Base-by-base conservation (phyloP, 2,888 invertebrate genomes). In the Rapana venosa region DNA sequence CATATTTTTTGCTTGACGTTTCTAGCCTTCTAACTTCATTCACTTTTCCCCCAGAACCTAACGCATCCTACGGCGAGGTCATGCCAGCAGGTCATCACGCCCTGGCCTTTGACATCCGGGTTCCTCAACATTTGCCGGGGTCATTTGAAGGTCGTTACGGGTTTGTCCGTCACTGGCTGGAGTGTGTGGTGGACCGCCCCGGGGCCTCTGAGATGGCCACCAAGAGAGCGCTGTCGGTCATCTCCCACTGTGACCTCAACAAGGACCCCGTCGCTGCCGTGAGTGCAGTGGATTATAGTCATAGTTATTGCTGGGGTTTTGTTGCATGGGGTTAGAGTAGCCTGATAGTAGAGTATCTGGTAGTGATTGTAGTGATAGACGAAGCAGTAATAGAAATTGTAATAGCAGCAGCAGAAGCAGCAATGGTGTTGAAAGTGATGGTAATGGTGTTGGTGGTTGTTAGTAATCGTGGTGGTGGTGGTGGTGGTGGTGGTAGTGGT, bases 81-180 rank as follows among this genome's bases (percentile, higher is more conserved):
- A 90, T 91, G 32, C 91, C 90, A 0, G 91, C 90, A 0, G 91
- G 91, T 26, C 89, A 88, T 36, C 90, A 91, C 81, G 86, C 81
- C 1, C 87, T 91, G 86, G 90, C 90, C 47, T 91, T 91, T 77
- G 91, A 91, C 47, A 87, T 91, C 66, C 89, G 84, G 17, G 89
- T 91, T 20, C 90, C 91, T 6, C 74, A 90, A 36, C 84, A 87
- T 35, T 83, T 91, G n/a, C 91, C 91, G 17, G 90, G 87, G 56
- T 90, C 91, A 11, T 91, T 90, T 81, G 90, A 91, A 70, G 91
- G 91, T 56, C 74, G 77, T 32, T 89, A 91, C 70, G 91, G 91
- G 30, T 90, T 90, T 61, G 89, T 91, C 8, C 91, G 91, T 22
- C 90, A 91, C 83, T 91, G 91, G 91, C 88, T 91, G 87, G 91